Evolutionary conservation across 1,140 invertebrate species (phyloP), one percentile per base, ranked within the genome.

Genomic region (Scaptomyza pallida): DNA sequence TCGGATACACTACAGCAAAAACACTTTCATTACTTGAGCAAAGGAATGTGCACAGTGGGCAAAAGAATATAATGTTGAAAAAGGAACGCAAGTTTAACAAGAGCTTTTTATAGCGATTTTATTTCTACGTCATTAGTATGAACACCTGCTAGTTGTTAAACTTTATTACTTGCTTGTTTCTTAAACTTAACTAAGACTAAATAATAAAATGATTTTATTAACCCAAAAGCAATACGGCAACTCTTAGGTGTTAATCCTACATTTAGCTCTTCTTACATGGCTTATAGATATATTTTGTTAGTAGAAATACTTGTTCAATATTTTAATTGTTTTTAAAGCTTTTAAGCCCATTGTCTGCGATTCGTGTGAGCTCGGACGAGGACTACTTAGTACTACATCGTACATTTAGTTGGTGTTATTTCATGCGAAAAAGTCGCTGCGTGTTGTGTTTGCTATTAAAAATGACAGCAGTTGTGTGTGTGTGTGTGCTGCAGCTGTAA

Each of bases 401-500:
- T 65, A 60, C 62, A 67, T 86, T 81, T 62, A 62, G 63, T 63
- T 79, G 72, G 72, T 78, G 85, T 88, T 86, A 86, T 86, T 86
- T 86, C 82, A 86, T 86, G 81, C 85, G 81, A 82, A 74, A 86
- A 85, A 86, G 74, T 88, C 82, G 81, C 82, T 77, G 81, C 77
- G 81, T 86, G 81, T 86, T 86, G 81, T 86, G 81, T 86, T 86
- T 86, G 81, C 81, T 86, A 86, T 86, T 86, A 86, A 86, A 86
- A 86, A 86, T 81, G 81, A 86, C 81, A 86, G 81, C 81, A 76
- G 43, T 37, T 69, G 50, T 40, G 44, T 54, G 56, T 45, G 43
- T 54, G 33, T 54, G 52, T 64, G 57, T 35, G 40, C 44, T 78
- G 63, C 81, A 77, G 82, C 75, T 86, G 74, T 70, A 67, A 79